Evolutionary conservation across 2,797 vertebrate genomes (phyloP), one percentile per base, ranked within the genome.

Genomic region (Pygocentrus nattereri): DNA sequence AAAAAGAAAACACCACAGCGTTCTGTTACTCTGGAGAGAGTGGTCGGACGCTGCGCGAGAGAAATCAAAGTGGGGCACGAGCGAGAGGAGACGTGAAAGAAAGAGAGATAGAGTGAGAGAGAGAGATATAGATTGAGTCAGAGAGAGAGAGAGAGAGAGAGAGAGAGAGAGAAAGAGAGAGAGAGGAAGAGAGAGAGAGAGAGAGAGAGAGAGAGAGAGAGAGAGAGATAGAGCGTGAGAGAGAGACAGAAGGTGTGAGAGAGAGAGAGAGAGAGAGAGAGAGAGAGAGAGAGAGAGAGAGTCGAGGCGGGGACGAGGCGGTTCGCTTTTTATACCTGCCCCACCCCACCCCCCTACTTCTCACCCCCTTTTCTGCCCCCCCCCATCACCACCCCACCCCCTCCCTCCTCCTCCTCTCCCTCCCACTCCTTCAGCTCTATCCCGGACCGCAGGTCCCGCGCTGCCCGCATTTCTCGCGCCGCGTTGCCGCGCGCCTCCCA

Each of bases 221-320:
- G 91, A 93, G 92, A n/a, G 49, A 18, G 72, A 72, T n/a, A n/a
- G n/a, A n/a, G n/a, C n/a, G n/a, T n/a, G 78, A 11, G 50, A 52
- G 93, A 90, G 91, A 93, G 92, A n/a, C n/a, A n/a, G n/a, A n/a
- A n/a, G n/a, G n/a, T n/a, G n/a, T n/a, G 49, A 18, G 72, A 72
- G 78, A 11, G 50, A 52, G 93, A 90, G 91, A 93, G 92, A n/a
- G 49, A 18, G 72, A 72, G 78, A 11, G 50, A 52, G 93, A 90
- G 91, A 93, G 92, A n/a, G 49, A 18, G 72, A n/a, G 49, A 18
- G 72, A 72, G 78, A 11, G 50, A 52, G 93, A 90, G 91, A 93
- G 92, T 91, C 92, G 92, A 90, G 89, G 90, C 92, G 90, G 92
- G 92, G 93, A 94, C 61, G 94, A 94, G 93, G 94, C 94, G 89